A percentile compares a stretch with the other conserved stretches of the same genome.
Evolutionary conservation across 2,888 invertebrate species (phyloP).

Genomic region (Liopterus haemorrhoidalis): DNA sequence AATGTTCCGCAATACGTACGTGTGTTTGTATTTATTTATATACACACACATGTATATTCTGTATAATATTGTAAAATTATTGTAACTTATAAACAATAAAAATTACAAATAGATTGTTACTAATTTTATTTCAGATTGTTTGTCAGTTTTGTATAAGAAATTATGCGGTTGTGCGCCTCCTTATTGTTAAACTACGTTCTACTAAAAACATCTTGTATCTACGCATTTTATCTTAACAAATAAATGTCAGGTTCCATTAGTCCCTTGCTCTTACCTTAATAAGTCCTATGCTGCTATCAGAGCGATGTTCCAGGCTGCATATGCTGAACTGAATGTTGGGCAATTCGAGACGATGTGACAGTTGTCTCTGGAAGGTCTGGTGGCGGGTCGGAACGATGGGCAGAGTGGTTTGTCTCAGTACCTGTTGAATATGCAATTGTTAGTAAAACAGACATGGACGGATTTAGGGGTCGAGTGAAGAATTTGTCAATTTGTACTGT

Average conservation of each 20-base stretch:
- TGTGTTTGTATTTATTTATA: no score
- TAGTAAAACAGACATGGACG: background rate
- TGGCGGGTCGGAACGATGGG: constrained; percentile 77
- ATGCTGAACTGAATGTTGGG: constrained; percentile 71
- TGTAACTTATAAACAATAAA: no score
- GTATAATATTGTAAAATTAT: no score
- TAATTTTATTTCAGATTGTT: no score
- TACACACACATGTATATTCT: no score
- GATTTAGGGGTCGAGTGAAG: background rate
- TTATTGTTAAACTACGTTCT: no score
- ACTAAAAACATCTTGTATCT: constrained; percentile 3
- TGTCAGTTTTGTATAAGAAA: no score
- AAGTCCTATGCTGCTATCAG: constrained; percentile 64
- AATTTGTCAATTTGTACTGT: background rate
- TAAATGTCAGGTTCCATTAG: no score
- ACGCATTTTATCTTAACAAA: constrained; percentile 3
- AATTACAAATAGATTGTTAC: no score
- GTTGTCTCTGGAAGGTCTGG: constrained; percentile 74
- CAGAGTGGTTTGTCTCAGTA: constrained; percentile 74
- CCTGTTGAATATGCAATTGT: constrained; percentile 45
- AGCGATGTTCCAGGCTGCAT: constrained; percentile 62
- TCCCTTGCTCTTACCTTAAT: constrained; percentile 70
- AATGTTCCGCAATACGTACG: no score
- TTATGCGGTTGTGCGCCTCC: no score
- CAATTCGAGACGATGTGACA: constrained; percentile 71